A percentile compares a stretch with the other conserved stretches of the same genome.
Conservation (phyloP, 2,888 invertebrate genomes). For the Clivina fossor region DNA sequence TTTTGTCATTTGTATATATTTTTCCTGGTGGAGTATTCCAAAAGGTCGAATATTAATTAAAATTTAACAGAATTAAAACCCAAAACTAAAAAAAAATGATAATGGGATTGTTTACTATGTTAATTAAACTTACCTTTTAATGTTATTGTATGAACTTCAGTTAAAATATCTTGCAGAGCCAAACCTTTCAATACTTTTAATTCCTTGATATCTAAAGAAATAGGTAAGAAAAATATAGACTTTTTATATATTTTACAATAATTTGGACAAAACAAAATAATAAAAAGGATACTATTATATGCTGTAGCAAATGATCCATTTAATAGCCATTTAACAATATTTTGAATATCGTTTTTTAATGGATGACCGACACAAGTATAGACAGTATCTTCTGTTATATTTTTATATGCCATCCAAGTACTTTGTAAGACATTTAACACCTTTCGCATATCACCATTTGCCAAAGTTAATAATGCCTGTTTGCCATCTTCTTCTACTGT, state of each 20-base stretch:
- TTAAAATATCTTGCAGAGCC: constrained; percentile 89
- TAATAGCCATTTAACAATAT: constrained; percentile 83
- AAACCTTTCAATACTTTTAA: constrained; percentile 87
- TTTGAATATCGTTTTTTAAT: constrained; percentile 81
- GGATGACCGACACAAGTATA: constrained; percentile 98
- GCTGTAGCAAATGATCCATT: constrained; percentile 74
- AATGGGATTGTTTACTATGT: no score
- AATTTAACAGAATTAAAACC: no score
- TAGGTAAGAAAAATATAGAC: constrained; percentile 24
- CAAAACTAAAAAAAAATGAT: no score
- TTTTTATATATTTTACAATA: constrained; percentile 1
- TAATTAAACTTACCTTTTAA: constrained; percentile 74
- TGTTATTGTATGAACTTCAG: constrained; percentile 84
- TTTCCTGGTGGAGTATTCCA: no score
- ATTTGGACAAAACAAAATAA: no score
- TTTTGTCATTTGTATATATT: no score
- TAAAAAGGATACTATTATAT: constrained; percentile 80
- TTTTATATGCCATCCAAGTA: constrained; percentile 88
- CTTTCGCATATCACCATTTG: constrained; percentile 97
- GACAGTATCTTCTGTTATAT: constrained; percentile 86
- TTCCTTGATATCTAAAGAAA: constrained; percentile 70
- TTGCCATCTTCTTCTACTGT: constrained; percentile 84
- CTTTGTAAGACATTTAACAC: constrained; percentile 96
- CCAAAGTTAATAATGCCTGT: constrained; percentile 82
- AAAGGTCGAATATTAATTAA: no score